These are phyloP conservation scores for Dasysyrphus albostriatus DNA, from an alignment of 2,888 invertebrate genomes.

Conservation along the genomic window DNA sequence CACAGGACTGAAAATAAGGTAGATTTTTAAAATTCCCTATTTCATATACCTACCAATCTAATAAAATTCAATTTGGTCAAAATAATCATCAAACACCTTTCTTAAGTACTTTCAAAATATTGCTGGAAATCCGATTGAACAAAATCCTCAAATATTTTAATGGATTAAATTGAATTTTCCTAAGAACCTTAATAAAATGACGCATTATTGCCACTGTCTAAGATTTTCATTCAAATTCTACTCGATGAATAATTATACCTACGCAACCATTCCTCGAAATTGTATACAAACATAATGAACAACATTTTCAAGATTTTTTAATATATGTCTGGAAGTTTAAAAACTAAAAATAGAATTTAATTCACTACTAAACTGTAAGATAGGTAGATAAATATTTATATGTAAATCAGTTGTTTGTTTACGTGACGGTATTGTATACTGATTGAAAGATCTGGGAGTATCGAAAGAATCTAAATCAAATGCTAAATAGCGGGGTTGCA, in stretches of 20 bases:
- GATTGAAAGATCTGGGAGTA: neutral
- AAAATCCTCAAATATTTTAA: no score
- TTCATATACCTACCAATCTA: no score
- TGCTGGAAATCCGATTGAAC: no score
- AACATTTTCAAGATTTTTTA: neutral
- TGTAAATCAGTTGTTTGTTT: neutral
- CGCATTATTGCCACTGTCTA: neutral
- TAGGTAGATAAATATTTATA: neutral
- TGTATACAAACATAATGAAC: neutral
- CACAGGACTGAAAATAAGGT: no score
- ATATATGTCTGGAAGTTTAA: neutral
- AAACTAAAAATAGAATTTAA: constrained; percentile 5
- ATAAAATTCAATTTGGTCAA: no score
- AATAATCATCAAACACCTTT: no score
- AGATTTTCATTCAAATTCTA: neutral
- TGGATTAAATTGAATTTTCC: no score
- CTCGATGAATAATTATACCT: neutral
- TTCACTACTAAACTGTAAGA: neutral
- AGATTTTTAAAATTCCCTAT: no score
- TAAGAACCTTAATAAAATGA: neutral
- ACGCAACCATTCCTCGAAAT: neutral
- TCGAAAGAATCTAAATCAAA: neutral
- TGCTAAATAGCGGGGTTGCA: neutral
- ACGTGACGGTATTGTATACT: neutral
- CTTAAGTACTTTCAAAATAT: no score